Conservation (phyloP, 2,797 vertebrate genomes). For the Halcyon badia region DNA sequence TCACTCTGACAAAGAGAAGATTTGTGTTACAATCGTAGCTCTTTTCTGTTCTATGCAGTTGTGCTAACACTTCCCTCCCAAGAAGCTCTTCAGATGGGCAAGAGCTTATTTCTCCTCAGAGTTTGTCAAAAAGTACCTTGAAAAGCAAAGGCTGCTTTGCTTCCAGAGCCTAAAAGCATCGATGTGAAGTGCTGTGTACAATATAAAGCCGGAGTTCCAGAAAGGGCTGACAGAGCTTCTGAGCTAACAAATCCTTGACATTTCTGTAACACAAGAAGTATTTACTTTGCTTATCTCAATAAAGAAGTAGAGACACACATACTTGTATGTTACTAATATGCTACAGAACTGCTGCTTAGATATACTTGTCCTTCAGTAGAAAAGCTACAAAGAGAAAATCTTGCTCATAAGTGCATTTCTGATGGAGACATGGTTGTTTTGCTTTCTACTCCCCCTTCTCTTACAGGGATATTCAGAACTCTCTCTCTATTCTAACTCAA, state of each 20-base stretch:
- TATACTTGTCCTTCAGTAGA: neutral
- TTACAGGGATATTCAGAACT: neutral
- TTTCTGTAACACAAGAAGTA: neutral
- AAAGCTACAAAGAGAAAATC: neutral
- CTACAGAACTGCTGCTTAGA: neutral
- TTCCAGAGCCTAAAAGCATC: neutral
- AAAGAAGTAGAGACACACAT: neutral
- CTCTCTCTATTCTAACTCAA: neutral
- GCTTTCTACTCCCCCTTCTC: neutral
- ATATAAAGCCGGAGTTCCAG: neutral
- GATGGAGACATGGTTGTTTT: neutral
- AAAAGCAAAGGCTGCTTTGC: neutral
- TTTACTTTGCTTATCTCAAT: neutral
- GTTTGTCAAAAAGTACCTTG: neutral
- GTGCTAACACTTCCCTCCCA: neutral
- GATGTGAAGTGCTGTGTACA: neutral
- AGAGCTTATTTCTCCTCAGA: slow-evolving; percentile 4
- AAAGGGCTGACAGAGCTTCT: neutral
- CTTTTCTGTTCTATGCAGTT: slow-evolving; percentile 1
- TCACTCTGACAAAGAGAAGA: neutral
- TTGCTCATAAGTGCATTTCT: neutral
- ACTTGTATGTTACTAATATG: neutral
- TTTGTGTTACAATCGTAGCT: neutral
- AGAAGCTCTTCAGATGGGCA: neutral
- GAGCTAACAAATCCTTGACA: slow-evolving; percentile 4